Base-by-base conservation (phyloP, 2,797 vertebrate genomes). In the Anguilla marmorata region DNA sequence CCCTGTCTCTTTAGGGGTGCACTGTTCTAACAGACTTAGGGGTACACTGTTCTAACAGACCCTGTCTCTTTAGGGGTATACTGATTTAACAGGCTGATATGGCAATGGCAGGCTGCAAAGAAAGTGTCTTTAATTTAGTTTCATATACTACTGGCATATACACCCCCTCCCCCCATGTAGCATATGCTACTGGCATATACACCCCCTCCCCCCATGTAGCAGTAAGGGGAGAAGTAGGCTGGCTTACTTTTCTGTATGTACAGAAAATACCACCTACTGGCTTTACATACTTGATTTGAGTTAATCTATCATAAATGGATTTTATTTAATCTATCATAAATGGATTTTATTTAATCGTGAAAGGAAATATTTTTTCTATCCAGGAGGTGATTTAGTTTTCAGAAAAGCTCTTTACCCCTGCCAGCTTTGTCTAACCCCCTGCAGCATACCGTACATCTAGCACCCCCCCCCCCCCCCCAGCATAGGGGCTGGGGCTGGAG, bases 231-330 rank as follows among this genome's bases (percentile, higher is more conserved):
- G 56, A 87, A n/a, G 33, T 76, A 41, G 33, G 33, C 37, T 76
- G 33, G 30, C 14, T 76, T 76, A 30, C 30, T 76, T 21, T 30
- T 41, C 74, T 1, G 14, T 41, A 76, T 76, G 74, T 76, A 85
- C 48, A 66, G 27, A 86, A 54, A 80, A 41, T 85, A 37, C 82
- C 84, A 84, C 37, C 63, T n/a, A 56, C 48, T 66, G 79, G 88
- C 76, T 76, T 41, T 76, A 76, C 74, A 76, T 74, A 74, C 8
- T 74, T 74, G 69, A 74, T 14, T 16, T 74, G 11, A 74, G 69
- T 16, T 76, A 37, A 41, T 76, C 74, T 76, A 41, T 41, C 14
- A 6, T 33, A 76, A 76, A 76, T 76, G 72, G 60, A 63, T 63
- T 63, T 63, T n/a, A 63, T 63, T 63, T 63, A 63, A 63, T 63